Evolutionary conservation across 2,888 invertebrate genomes (phyloP), one percentile per base, ranked within the genome.

Genomic region (Cheilosia variabilis): DNA sequence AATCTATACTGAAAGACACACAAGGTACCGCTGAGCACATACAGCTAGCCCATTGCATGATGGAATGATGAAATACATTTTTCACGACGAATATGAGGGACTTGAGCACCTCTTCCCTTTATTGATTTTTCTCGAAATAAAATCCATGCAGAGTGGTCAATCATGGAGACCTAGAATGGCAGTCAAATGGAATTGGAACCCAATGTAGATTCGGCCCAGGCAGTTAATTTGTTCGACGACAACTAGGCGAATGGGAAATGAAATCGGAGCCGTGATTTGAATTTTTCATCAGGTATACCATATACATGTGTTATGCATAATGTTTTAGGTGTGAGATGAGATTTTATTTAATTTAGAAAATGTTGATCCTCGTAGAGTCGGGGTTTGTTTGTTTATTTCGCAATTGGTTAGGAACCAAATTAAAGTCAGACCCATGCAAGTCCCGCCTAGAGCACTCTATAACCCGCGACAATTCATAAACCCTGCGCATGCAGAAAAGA

Each of bases 131-230:
- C 17, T 58, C 10, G n/a, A 55, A 58, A 65, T 66, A 76, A 52
- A 77, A 77, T 77, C 77, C 45, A 27, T 65, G 43, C 69, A 81
- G 58, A 76, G 69, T 81, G 68, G 62, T 41, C 68, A 75, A 62
- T 75, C 34, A 50, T 45, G 57, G 34, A 69, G 75, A 82, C 81
- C 76, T 63, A 81, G 81, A 75, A 75, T 75, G 31, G n/a, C 27
- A 66, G 22, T 4, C 13, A 17, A 53, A 53, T 63, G 31, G 31
- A 52, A 62, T 43, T 41, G 60, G n/a, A 53, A 34, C 22, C 45
- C 45, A 63, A 73, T 65, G 43, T 55, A 55, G 55, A 65, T 55
- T 73, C 47, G 37, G 73, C 63, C 65, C 47, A 73, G 45, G 57
- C 55, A 52, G 53, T 55, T 37, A 73, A 63, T 73, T 73, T 55